Evolutionary conservation across 2,797 vertebrate genomes (phyloP), one percentile per base, ranked within the genome.

Genomic region (Enteromius paludinosus): DNA sequence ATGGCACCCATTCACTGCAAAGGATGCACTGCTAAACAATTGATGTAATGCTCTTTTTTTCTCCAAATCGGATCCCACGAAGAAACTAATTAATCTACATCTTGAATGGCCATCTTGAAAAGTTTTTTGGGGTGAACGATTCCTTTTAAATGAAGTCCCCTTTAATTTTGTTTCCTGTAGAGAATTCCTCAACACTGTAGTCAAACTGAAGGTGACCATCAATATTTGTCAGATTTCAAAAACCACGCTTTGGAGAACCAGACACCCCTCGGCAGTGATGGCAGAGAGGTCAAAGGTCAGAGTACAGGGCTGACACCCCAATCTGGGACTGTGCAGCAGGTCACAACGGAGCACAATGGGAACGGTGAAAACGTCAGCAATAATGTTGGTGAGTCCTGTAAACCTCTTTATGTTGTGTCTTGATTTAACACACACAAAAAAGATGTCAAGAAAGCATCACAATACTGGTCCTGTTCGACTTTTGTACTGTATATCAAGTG

Each of bases 311-410:
- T 38, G 25, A 38, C 10, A 6, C 30, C 49, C 0, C 82, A 82
- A 18, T 72, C 33, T 3, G 56, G 65, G 11, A 56, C 47, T n/a
- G 81, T 35, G 15, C 87, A 87, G 82, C 82, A 88, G 73, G 77
- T 90, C 65, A 87, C 79, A 30, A 76, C 88, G 59, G 84, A 87
- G 28, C 79, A 85, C 52, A 82, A 35, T 3, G 87, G 86, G 30
- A 84, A 75, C 20, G 85, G 88, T 12, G 88, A 90, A 25, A 86
- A 84, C 3, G 68, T 91, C 83, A 89, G 47, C 84, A 91, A 86
- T 79, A 92, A 84, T 78, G 81, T 87, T 49, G 84, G 92, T 89
- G 83, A 73, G 87, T 76, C 4, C 15, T 35, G 10, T 30, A 54
- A 14, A 30, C 10, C 10, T 5, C 38, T 25, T 69, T 43, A 5